A percentile compares a stretch with the other conserved stretches of the same genome.
Evolutionary conservation across 2,888 invertebrate genomes (phyloP).

Genomic region (Dynastes maya): DNA sequence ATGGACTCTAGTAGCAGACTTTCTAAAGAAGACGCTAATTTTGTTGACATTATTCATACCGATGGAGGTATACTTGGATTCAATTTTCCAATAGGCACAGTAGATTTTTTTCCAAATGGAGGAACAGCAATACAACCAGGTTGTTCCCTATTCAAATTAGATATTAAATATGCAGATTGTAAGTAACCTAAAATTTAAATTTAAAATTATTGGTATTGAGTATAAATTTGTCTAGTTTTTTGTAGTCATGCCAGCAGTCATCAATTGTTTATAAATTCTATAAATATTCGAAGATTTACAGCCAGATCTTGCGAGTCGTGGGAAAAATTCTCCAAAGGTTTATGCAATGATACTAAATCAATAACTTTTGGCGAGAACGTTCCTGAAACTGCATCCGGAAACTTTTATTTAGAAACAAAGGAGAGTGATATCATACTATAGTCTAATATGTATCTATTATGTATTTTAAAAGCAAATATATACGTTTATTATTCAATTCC

Average conservation of each 20-base stretch:
- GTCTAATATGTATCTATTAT: slow-evolving; percentile 2
- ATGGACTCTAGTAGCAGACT: slow-evolving; percentile 70
- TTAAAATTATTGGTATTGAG: not conserved
- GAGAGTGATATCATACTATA: slow-evolving; percentile 24
- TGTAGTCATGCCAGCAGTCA: slow-evolving; percentile 61
- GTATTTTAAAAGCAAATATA: not conserved
- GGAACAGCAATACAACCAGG: slow-evolving; percentile 73
- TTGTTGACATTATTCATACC: slow-evolving; percentile 77
- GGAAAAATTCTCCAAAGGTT: slow-evolving; percentile 54
- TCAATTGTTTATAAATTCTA: slow-evolving; percentile 58
- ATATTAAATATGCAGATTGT: slow-evolving; percentile 60
- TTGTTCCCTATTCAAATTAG: slow-evolving; percentile 63
- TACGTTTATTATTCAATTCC: not conserved
- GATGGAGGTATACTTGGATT: slow-evolving; percentile 73
- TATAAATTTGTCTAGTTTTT: slow-evolving; percentile 54
- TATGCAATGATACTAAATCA: slow-evolving; percentile 54
- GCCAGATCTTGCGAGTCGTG: slow-evolving; percentile 57
- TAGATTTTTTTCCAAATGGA: slow-evolving; percentile 76
- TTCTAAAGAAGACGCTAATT: slow-evolving; percentile 73
- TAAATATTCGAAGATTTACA: slow-evolving; percentile 53
- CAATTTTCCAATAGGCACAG: slow-evolving; percentile 69
- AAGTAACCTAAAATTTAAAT: slow-evolving; percentile 50
- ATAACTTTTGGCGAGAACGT: slow-evolving; percentile 59
- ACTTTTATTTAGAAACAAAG: slow-evolving; percentile 58
- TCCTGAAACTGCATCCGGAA: slow-evolving; percentile 55